Evolutionary conservation across 2,888 invertebrate species (phyloP), one percentile per base, ranked within the genome.

Genomic region (Teleogryllus oceanicus): DNA sequence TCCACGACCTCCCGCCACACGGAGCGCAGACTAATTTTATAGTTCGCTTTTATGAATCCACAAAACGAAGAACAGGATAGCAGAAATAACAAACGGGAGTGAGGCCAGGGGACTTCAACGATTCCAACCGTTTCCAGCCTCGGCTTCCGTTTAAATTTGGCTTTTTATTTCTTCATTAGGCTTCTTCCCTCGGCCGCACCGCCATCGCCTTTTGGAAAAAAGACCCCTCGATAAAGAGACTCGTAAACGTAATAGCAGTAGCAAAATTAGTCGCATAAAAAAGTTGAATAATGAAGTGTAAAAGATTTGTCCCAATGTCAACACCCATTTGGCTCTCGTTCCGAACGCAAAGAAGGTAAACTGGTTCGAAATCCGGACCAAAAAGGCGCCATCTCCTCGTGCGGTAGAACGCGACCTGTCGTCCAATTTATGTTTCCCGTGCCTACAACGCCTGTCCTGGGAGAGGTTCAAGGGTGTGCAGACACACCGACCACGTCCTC

Each of bases 201-300:
- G 62, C 62, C n/a, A 11, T 18, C 62, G 13, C 37, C 62, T 62
- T 62, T 18, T 62, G 62, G 13, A 62, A 62, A 62, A 62, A 62
- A 62, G 13, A 62, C n/a, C 16, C 62, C 62, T n/a, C n/a, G 62
- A 62, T 62, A 62, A 62, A 62, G 8, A n/a, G n/a, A 62, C 16
- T 62, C 62, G 62, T 62, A 62, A 62, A 62, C 62, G 62, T 62
- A 62, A 62, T 62, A 62, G 62, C 62, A 62, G 62, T 62, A 62
- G 62, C 62, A 62, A 62, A 62, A 62, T 62, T 62, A 62, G 62
- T n/a, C 16, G n/a, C 13, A n/a, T 62, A 62, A 62, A 62, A 62
- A 62, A 16, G 62, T 62, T 62, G 62, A 62, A 62, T 62, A 62
- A 62, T 62, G 62, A 62, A 62, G 62, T 62, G 62, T 62, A 62